Evolutionary conservation across 2,113 vertebrate species (phyloP).

Genomic region (Austrofundulus limnaeus): DNA sequence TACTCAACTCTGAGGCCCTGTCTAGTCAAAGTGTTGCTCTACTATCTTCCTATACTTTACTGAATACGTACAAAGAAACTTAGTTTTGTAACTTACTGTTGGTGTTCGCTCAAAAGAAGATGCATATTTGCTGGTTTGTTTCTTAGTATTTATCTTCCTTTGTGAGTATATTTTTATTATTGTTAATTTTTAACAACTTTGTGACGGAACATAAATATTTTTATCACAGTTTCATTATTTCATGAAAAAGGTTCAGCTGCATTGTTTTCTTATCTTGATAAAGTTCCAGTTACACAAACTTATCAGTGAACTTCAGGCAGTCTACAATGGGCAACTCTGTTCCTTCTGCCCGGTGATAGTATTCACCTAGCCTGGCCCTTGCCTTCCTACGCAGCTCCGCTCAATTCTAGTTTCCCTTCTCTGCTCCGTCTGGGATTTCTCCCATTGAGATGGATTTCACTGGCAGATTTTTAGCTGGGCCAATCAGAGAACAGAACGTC

Average conservation of each 20-base stretch:
- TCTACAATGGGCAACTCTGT: conserved; percentile 24
- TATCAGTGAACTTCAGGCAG: conserved; percentile 13
- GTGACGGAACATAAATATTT: no score
- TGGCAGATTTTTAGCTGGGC: no score
- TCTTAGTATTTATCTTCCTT: background rate
- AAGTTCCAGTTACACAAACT: conserved; percentile 4
- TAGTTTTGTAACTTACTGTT: no score
- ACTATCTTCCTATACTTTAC: background rate
- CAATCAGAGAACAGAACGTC: no score
- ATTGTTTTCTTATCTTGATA: conserved; percentile 15
- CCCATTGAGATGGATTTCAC: no score
- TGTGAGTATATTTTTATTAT: background rate
- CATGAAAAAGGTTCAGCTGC: no score
- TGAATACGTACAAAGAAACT: no score
- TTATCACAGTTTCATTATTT: no score
- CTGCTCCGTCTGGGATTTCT: no score
- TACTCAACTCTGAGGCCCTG: background rate
- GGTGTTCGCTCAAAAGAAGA: background rate
- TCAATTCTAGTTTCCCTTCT: no score
- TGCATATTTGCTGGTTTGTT: background rate
- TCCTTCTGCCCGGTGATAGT: conserved; percentile 71
- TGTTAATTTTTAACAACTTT: background rate
- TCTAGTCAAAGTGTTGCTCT: background rate
- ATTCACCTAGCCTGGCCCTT: no score
- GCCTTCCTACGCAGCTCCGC: no score